Evolutionary conservation across 2,113 vertebrate genomes (phyloP).

Genomic region (Catharus fuscescens): DNA sequence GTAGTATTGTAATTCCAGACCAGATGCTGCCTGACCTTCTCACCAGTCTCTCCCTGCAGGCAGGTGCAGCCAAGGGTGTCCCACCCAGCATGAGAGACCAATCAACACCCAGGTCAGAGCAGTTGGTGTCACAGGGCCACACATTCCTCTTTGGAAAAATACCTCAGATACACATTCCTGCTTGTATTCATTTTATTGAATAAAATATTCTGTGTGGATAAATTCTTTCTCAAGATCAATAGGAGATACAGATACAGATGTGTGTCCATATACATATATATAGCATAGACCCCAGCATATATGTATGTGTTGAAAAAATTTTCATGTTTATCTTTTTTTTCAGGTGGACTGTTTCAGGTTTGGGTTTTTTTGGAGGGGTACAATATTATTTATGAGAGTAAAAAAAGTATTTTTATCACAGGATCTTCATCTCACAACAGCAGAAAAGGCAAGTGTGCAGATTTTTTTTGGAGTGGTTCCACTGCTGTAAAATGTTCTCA

Average conservation of each 20-base stretch:
- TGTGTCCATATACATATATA: background rate
- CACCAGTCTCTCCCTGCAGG: background rate
- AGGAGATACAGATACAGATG: no score
- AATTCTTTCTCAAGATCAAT: background rate
- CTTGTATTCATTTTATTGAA: background rate
- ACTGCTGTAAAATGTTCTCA: background rate
- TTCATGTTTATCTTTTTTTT: background rate
- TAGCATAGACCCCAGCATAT: background rate
- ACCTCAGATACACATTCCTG: background rate
- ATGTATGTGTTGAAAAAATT: background rate
- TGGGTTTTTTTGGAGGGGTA: accelerated
- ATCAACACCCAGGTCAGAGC: background rate
- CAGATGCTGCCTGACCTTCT: background rate
- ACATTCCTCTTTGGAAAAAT: background rate
- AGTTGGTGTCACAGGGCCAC: background rate
- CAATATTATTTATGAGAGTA: background rate
- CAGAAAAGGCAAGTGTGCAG: background rate
- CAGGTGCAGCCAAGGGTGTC: background rate
- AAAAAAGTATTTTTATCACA: background rate
- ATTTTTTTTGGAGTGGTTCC: background rate
- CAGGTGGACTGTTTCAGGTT: background rate
- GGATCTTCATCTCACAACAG: background rate
- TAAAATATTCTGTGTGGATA: background rate
- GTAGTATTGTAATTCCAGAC: background rate
- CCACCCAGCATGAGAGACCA: accelerated